phyloP scores from a whole-genome alignment of 2,113 vertebrate species.

The Thamnophis sirtalis region DNA sequence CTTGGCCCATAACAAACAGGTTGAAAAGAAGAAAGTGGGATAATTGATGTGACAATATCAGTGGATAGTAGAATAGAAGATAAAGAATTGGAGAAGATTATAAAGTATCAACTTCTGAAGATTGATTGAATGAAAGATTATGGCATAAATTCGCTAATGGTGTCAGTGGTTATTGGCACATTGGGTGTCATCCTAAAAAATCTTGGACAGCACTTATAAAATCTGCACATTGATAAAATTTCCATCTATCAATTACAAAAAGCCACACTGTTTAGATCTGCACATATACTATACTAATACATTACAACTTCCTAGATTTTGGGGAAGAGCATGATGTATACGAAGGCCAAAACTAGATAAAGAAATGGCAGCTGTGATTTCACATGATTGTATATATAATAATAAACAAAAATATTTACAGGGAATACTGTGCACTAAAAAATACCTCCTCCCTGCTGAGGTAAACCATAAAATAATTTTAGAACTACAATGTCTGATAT shows the following conservation, averaged over 20 bases:
- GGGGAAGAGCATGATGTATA: not conserved
- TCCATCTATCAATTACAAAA: not conserved
- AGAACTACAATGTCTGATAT: not conserved
- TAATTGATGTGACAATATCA: not conserved
- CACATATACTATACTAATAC: not conserved
- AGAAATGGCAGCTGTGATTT: not conserved
- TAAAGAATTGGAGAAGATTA: not conserved
- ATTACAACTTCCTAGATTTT: not conserved
- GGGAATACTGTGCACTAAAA: not conserved
- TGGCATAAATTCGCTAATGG: not conserved
- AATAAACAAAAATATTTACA: not conserved
- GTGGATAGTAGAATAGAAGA: not conserved
- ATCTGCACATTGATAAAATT: not conserved
- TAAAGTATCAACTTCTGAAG: not conserved
- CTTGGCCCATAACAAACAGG: not conserved
- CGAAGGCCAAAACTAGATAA: not conserved
- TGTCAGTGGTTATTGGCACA: not conserved
- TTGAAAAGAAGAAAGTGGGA: not conserved
- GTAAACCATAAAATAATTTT: not conserved
- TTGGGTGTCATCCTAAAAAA: not conserved
- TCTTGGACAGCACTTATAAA: not conserved
- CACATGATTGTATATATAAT: not conserved
- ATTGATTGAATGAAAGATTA: not conserved
- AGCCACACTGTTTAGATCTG: not conserved
- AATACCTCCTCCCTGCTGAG: not conserved